A percentile compares a stretch with the other conserved stretches of the same genome.
Evolutionary conservation across 2,113 vertebrate species (phyloP).

Genomic region (Cyanoramphus novaezelandiae): DNA sequence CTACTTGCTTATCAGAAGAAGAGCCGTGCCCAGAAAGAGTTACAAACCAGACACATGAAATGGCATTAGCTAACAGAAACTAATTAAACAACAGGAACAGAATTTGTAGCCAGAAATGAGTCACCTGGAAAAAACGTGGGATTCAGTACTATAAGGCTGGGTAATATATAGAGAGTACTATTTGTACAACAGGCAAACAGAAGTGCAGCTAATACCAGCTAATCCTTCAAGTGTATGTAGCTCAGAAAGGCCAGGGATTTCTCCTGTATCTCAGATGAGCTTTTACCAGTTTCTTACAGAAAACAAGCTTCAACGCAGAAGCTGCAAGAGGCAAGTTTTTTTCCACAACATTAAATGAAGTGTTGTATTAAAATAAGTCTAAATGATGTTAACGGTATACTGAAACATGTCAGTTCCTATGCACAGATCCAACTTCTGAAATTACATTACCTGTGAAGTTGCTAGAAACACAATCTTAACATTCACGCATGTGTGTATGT

Average conservation of each 20-base stretch:
- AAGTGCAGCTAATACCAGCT: not conserved
- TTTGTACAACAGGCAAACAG: not conserved
- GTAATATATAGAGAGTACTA: not conserved
- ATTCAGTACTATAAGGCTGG: not conserved
- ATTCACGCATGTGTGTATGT: accelerated
- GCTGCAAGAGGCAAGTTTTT: not conserved
- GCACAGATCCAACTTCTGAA: not conserved
- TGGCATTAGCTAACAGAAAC: not conserved
- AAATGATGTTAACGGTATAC: not conserved
- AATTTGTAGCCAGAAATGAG: not conserved
- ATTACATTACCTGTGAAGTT: not conserved
- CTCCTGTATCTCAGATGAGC: not conserved
- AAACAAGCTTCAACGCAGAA: not conserved
- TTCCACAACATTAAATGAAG: not conserved
- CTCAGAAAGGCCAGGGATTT: not conserved
- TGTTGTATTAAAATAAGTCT: not conserved
- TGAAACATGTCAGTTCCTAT: not conserved
- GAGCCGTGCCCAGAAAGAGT: not conserved
- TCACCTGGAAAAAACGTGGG: not conserved
- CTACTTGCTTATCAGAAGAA: not conserved
- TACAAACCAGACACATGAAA: not conserved
- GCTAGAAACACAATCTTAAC: not conserved
- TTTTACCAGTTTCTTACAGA: not conserved
- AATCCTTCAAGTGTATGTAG: not conserved
- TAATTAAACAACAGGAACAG: not conserved